phyloP scores from a whole-genome alignment of 2,888 invertebrate genomes.

The Rhamnusium bicolor region DNA sequence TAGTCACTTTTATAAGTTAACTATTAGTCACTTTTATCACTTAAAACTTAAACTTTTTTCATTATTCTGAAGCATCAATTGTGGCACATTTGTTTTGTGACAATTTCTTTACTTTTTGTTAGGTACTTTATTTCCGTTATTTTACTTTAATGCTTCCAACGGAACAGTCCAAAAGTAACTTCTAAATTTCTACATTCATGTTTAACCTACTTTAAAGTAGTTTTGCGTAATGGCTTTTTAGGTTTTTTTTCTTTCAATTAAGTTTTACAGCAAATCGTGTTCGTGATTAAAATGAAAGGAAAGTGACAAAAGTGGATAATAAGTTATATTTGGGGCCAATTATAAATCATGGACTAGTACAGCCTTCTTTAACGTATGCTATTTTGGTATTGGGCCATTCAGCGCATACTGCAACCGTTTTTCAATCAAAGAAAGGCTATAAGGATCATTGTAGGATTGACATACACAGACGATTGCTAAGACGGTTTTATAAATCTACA shows the following conservation, averaged over 20 bases:
- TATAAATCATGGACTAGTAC: no score
- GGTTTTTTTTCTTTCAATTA: constrained; percentile 30
- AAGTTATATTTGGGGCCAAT: not conserved
- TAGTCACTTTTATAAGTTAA: not conserved
- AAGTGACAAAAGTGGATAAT: not conserved
- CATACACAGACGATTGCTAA: no score
- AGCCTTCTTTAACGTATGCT: no score
- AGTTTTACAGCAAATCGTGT: constrained; percentile 27
- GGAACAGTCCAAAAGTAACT: constrained; percentile 39
- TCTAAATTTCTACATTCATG: constrained; percentile 48
- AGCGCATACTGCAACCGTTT: no score
- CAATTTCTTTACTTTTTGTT: constrained; percentile 20
- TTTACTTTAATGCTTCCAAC: constrained; percentile 45
- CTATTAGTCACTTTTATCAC: not conserved
- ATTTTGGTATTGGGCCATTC: no score
- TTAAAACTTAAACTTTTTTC: constrained; percentile 19
- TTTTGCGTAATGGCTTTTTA: constrained; percentile 47
- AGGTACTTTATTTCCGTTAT: constrained; percentile 45
- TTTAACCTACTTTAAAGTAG: constrained; percentile 47
- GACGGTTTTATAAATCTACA: no score
- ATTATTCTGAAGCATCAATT: constrained; percentile 14
- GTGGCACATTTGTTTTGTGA: constrained; percentile 25
- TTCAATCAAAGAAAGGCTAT: no score
- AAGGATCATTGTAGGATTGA: no score
- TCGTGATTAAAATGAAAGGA: constrained; percentile 9